Evolutionary conservation across 2,888 invertebrate genomes (phyloP), one percentile per base, ranked within the genome.

Genomic region (Cerceris ruficornis): DNA sequence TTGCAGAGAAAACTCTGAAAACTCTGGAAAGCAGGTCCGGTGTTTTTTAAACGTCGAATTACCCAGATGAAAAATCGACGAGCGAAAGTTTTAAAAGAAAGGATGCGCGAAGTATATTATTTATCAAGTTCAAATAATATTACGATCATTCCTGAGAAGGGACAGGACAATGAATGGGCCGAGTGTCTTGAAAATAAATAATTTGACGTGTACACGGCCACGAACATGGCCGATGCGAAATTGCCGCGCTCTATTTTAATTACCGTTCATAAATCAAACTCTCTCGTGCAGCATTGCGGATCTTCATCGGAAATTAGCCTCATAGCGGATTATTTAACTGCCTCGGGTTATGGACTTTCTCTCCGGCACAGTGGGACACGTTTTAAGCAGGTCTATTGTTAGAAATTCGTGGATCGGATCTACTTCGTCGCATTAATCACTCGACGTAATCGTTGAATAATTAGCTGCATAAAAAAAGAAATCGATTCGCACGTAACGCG

Each of bases 241-340:
- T 82, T 77, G 70, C 81, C 50, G 74, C 41, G 66, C 77, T 77
- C 78, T 76, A 74, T 83, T 86, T 85, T 86, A 86, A 86, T 86
- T 86, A 83, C 69, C 50, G 43, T 49, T 70, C 78, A 72, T 84
- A 83, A 84, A 86, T 86, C 82, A 85, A 28, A 72, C 75, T 59
- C 66, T 61, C 62, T 58, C 70, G 59, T 17, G 43, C 57, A 9
- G n/a, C 11, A n/a, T 46, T 14, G 66, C 28, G 59, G 49, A 68
- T 83, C 80, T 70, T 83, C 75, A 73, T 73, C 61, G 75, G 50
- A 72, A 77, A 80, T 75, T 83, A 80, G 69, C 70, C 54, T 61
- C 61, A 0, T 42, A 28, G 69, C 41, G 72, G 72, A 75, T 83
- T 76, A 65, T 80, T 81, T 76, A 78, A 76, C 60, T 58, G 67